Evolutionary conservation across 2,797 vertebrate species (phyloP).

Genomic region (Eleutherodactylus coqui): DNA sequence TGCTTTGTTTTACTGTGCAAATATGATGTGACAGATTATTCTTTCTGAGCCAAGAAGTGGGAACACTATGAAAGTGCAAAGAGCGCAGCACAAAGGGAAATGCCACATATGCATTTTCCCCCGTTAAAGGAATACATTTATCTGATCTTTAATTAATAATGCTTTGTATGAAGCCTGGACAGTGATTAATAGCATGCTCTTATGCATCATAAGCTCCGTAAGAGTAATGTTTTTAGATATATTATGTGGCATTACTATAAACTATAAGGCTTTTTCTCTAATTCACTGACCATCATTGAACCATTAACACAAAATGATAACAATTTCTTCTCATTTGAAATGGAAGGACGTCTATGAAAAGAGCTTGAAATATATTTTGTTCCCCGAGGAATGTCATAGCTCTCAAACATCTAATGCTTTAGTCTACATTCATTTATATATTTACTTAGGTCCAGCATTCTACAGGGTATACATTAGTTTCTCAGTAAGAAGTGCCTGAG

Average conservation of each 20-base stretch:
- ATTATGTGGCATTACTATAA: conserved; percentile 50
- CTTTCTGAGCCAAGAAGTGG: conserved; percentile 38
- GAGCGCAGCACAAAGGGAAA: conserved; percentile 24
- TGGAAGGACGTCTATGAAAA: conserved; percentile 8
- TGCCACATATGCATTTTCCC: conserved; percentile 52
- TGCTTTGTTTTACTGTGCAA: conserved; percentile 55
- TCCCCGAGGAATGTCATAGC: conserved; percentile 1
- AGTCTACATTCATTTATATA: conserved; percentile 42
- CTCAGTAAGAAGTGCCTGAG: conserved; percentile 24
- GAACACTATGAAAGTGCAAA: conserved; percentile 11
- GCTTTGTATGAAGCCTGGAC: conserved; percentile 33
- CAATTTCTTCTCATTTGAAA: conserved; percentile 42
- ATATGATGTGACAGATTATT: conserved; percentile 52
- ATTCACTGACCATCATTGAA: conserved; percentile 53
- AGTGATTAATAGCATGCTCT: conserved; percentile 49
- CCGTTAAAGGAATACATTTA: conserved; percentile 47
- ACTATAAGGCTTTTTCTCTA: conserved; percentile 27
- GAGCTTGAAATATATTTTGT: conserved; percentile 19
- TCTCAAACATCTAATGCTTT: conserved; percentile 50
- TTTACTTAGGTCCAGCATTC: conserved; percentile 32
- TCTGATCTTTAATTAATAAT: conserved; percentile 61
- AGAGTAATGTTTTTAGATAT: conserved; percentile 51
- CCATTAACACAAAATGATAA: conserved; percentile 58
- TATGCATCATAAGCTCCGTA: conserved; percentile 48
- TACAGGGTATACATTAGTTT: conserved; percentile 25